Percentiles rank a stretch among this genome's conserved stretches.
phyloP scores from a whole-genome alignment of 2,113 vertebrate species.

The Gavia stellata region DNA sequence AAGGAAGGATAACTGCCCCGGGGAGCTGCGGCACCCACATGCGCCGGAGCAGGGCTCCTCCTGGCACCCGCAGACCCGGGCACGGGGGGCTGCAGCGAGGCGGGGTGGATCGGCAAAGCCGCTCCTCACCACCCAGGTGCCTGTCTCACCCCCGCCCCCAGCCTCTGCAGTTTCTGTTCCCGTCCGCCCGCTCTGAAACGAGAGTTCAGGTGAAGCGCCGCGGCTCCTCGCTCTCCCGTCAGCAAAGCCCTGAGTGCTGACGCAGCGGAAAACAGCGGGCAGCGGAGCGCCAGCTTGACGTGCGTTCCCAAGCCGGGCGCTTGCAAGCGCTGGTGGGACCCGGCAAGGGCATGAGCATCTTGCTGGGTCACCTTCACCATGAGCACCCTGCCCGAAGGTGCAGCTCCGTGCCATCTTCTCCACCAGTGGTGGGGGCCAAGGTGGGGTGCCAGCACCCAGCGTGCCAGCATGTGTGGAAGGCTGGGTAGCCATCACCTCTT shows the following conservation, averaged over 20 bases:
- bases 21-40: neutral
- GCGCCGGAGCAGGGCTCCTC: neutral
- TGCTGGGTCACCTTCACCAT: neutral
- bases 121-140: neutral
- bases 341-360: neutral
- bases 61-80: neutral
- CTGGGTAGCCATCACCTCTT: neutral
- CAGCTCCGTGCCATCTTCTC: neutral
- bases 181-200: accelerated
- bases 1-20: neutral
- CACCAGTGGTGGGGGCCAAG: accelerated
- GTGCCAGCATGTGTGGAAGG: neutral
- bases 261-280: neutral
- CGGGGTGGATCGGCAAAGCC: neutral
- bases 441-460: neutral
- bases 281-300: accelerated
- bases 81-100: neutral
- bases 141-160: accelerated
- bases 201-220: neutral
- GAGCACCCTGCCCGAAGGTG: neutral
- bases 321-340: neutral
- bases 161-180: neutral
- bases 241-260: neutral
- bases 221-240: neutral
- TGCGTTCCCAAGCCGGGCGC: neutral